Percentiles rank a stretch among this genome's conserved stretches.
These are phyloP conservation scores for Hylaeus anthracinus DNA, from an alignment of 1,140 invertebrate genomes.

Conservation along the genomic window DNA sequence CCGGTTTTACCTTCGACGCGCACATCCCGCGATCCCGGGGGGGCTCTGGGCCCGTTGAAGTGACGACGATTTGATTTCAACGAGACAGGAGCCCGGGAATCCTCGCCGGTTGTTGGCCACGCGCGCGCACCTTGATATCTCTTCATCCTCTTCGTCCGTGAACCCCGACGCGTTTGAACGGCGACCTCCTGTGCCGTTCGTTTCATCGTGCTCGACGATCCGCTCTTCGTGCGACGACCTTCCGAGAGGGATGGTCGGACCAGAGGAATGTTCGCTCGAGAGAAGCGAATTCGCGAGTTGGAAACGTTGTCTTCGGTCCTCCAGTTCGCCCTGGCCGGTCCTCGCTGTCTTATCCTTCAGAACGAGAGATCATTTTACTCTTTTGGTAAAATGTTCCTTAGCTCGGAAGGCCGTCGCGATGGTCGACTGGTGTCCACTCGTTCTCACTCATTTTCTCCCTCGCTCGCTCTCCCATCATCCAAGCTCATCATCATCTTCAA, in stretches of 20 bases:
- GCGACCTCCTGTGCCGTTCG: not conserved
- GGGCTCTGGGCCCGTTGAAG: constrained; percentile 48
- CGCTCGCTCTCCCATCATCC: constrained; percentile 45
- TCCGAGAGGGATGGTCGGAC: constrained; percentile 46
- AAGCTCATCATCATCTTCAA: constrained; percentile 1
- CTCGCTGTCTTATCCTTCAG: not conserved
- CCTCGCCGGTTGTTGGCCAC: not conserved
- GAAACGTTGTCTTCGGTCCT: not conserved
- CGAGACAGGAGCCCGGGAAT: constrained; percentile 33
- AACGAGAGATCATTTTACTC: not conserved
- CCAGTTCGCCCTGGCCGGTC: not conserved
- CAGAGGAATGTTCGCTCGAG: too few relatives aligned
- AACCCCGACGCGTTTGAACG: constrained; percentile 16
- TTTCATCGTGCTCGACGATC: constrained; percentile 16
- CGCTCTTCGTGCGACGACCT: constrained; percentile 40
- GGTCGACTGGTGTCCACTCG: constrained; percentile 53
- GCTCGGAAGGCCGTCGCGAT: constrained; percentile 57
- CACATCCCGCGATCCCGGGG: constrained; percentile 1
- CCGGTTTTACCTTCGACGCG: not conserved
- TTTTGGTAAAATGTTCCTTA: not conserved
- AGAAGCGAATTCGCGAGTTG: too few relatives aligned
- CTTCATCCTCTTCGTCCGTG: not conserved
- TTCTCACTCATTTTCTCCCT: constrained; percentile 53
- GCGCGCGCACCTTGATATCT: constrained; percentile 20
- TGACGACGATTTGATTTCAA: constrained; percentile 61